Evolutionary conservation across 2,888 invertebrate genomes (phyloP).

Genomic region (Tryphoninae sp.): DNA sequence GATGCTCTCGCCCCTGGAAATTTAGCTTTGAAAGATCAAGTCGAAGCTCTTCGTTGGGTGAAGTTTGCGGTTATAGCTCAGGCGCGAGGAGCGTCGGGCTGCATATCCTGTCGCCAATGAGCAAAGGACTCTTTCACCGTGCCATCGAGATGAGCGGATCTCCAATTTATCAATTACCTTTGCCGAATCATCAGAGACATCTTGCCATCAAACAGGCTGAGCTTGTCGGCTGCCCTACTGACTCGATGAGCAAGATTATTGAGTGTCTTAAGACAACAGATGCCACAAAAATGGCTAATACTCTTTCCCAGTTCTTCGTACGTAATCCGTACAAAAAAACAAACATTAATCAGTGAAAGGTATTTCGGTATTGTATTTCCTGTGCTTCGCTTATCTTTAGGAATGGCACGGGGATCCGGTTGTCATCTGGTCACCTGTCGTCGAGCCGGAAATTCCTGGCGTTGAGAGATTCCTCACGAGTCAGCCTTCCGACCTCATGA

Average conservation of each 20-base stretch:
- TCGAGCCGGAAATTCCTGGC: constrained; percentile 85
- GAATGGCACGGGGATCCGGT: constrained; percentile 84
- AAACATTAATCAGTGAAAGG: not conserved
- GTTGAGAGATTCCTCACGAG: constrained; percentile 86
- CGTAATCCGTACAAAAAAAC: constrained; percentile 39
- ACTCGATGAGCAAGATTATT: constrained; percentile 83
- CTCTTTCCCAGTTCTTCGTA: constrained; percentile 69
- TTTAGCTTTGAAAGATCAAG: constrained; percentile 88
- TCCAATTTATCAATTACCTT: constrained; percentile 82
- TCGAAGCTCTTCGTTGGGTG: constrained; percentile 86
- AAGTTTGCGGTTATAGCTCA: constrained; percentile 84
- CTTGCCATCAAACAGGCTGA: constrained; percentile 86
- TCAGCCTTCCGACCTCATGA: constrained; percentile 84
- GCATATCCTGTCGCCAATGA: constrained; percentile 85
- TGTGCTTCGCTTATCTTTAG: constrained; percentile 74
- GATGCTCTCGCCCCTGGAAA: constrained; percentile 87
- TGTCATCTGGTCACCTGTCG: constrained; percentile 84
- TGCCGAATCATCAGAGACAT: constrained; percentile 83
- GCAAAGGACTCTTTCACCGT: constrained; percentile 87
- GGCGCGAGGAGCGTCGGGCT: constrained; percentile 81
- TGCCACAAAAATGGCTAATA: constrained; percentile 67
- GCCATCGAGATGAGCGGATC: constrained; percentile 88
- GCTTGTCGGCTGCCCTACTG: constrained; percentile 84
- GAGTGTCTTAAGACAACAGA: constrained; percentile 84
- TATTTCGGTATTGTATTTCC: constrained; percentile 3